Percentiles rank a stretch among this genome's conserved stretches.
phyloP scores from a whole-genome alignment of 2,113 vertebrate genomes.

The Rhegmatorhina hoffmannsi region DNA sequence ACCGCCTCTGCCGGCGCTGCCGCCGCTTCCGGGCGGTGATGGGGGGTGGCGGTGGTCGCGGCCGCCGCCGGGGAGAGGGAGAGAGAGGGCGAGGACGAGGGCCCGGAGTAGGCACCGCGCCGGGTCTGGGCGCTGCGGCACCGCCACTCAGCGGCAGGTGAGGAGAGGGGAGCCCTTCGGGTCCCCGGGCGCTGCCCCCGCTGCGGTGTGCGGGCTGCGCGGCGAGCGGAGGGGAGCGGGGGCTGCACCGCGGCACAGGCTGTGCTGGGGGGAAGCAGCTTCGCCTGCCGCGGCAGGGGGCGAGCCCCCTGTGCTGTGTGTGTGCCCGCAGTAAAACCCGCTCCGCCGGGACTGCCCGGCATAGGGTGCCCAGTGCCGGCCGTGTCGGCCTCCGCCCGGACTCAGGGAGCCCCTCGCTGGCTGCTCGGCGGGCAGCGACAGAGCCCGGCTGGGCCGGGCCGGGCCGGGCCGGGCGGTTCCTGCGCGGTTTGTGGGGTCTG shows the following conservation, averaged over 20 bases:
- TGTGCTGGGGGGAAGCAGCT: not conserved
- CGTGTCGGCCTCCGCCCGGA: too few relatives aligned
- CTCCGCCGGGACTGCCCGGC: not conserved
- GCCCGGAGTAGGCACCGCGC: too few relatives aligned
- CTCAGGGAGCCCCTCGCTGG: too few relatives aligned
- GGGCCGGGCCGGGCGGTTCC: not conserved
- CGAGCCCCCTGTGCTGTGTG: not conserved
- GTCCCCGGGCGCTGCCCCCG: not conserved
- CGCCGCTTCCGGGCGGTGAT: too few relatives aligned
- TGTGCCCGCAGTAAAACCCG: not conserved
- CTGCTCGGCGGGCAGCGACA: too few relatives aligned
- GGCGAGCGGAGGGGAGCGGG: not conserved
- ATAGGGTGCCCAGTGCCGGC: too few relatives aligned
- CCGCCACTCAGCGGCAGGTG: too few relatives aligned
- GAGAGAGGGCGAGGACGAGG: too few relatives aligned
- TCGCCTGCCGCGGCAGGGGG: rapidly evolving
- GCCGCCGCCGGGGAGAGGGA: too few relatives aligned
- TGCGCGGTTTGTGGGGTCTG: not conserved
- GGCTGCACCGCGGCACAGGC: not conserved
- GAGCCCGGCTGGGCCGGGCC: not conserved
- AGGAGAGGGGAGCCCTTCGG: not conserved
- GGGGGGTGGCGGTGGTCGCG: too few relatives aligned
- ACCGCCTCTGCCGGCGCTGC: too few relatives aligned
- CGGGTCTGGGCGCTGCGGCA: too few relatives aligned
- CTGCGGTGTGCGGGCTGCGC: not conserved